Percentiles rank a stretch among this genome's conserved stretches.
Conservation (phyloP, 2,888 invertebrate species). For the Invenusta paracnida region DNA sequence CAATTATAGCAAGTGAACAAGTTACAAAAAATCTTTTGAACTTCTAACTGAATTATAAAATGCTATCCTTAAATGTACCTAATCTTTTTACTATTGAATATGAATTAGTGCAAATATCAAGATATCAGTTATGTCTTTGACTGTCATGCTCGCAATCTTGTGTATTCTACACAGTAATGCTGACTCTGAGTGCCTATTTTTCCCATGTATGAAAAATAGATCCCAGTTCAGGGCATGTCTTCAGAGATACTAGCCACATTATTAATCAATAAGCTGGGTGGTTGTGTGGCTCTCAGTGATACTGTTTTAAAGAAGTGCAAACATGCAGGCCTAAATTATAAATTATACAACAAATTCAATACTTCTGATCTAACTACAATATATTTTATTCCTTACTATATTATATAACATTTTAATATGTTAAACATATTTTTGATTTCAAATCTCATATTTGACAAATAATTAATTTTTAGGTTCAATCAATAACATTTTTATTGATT, state of each 20-base stretch:
- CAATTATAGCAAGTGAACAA: too few species aligned
- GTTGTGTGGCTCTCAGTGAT: neutral
- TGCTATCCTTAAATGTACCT: too few species aligned
- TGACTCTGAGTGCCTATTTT: neutral
- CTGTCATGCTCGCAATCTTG: neutral
- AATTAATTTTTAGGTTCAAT: neutral
- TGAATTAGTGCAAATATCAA: neutral
- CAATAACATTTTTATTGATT: neutral
- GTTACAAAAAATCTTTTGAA: too few species aligned
- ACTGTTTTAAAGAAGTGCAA: slow-evolving; percentile 12
- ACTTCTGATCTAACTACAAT: slow-evolving; percentile 8
- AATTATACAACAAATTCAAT: neutral
- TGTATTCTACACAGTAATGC: slow-evolving; percentile 16
- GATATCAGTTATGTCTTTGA: neutral
- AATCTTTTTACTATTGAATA: too few species aligned
- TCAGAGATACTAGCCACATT: slow-evolving; percentile 13
- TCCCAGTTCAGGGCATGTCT: neutral
- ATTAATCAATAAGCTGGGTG: neutral
- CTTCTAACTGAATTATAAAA: too few species aligned
- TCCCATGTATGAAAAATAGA: neutral
- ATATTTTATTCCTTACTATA: neutral
- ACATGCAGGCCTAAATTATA: neutral
- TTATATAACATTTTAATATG: neutral
- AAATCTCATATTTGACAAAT: neutral
- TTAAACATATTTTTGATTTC: neutral